A percentile compares a stretch with the other conserved stretches of the same genome.
Conservation (phyloP, 1,140 invertebrate species). For the Prorops nasuta region DNA sequence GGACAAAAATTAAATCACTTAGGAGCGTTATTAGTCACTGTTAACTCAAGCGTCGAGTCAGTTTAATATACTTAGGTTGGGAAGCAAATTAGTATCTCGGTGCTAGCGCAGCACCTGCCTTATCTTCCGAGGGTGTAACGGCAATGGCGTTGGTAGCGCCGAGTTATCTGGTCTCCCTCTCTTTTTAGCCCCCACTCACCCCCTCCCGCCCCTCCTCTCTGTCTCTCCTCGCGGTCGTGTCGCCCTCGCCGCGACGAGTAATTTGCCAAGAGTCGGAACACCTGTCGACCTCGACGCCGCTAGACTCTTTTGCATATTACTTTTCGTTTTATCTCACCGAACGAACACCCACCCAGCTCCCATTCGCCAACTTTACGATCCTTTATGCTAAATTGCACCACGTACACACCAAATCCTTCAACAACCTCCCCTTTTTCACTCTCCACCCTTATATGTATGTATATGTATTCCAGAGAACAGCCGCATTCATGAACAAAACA, state of each 20-base stretch:
- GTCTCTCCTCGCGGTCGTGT: not conserved
- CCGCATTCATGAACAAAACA: too few species aligned
- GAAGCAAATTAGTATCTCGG: slow-evolving; percentile 24
- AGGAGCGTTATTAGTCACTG: slow-evolving; percentile 21
- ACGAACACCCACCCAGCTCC: not conserved
- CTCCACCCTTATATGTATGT: not conserved
- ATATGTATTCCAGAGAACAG: too few species aligned
- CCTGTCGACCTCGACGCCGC: slow-evolving; percentile 10
- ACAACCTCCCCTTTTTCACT: not conserved
- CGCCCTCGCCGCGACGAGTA: slow-evolving; percentile 14
- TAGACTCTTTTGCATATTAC: slow-evolving; percentile 22
- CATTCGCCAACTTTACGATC: not conserved
- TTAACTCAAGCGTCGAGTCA: slow-evolving; percentile 17
- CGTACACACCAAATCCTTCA: too few species aligned
- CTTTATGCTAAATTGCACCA: too few species aligned
- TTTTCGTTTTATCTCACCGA: slow-evolving; percentile 14
- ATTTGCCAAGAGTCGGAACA: slow-evolving; percentile 22
- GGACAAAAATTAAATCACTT: slow-evolving; percentile 23
- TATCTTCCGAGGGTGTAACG: slow-evolving; percentile 15
- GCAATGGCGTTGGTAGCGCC: not conserved
- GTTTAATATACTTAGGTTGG: slow-evolving; percentile 22
- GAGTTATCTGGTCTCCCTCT: not conserved
- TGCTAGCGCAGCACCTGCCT: slow-evolving; percentile 11
- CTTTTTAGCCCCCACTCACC: not conserved
- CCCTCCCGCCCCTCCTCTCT: not conserved